These are phyloP conservation scores for Zosterops borbonicus DNA, from an alignment of 2,113 vertebrate species.

Conservation along the genomic window DNA sequence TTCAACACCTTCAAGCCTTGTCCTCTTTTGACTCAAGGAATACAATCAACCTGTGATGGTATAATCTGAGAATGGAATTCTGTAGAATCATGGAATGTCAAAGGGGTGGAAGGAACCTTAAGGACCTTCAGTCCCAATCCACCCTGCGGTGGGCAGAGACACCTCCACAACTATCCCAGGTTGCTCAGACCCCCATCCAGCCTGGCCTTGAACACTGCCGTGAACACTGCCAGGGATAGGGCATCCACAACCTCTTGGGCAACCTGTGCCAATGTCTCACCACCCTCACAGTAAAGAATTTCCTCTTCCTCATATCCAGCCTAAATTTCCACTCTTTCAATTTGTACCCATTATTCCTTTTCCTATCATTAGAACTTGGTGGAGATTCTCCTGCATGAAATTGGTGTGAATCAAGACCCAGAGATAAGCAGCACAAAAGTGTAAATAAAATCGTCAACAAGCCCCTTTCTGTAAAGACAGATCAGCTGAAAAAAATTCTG, in stretches of 20 bases:
- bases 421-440: not conserved
- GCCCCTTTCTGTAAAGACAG: not conserved
- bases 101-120: not conserved
- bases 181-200: not conserved
- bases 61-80: not conserved
- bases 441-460: not conserved
- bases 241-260: not conserved
- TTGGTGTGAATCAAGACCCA: not conserved
- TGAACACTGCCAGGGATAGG: not conserved
- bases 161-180: not conserved
- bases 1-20: not conserved
- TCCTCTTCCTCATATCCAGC: not conserved
- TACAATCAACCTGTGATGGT: not conserved
- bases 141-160: not conserved
- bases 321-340: not conserved
- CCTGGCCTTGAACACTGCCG: not conserved
- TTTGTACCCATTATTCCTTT: not conserved
- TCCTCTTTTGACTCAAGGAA: not conserved
- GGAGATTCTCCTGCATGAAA: not conserved
- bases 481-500: not conserved
- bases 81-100: not conserved
- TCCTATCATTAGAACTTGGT: not conserved
- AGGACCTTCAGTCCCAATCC: not conserved
- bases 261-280: not conserved
- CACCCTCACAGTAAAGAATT: not conserved